Base-by-base conservation (phyloP, 2,888 invertebrate genomes). In the Macrophya annulata region DNA sequence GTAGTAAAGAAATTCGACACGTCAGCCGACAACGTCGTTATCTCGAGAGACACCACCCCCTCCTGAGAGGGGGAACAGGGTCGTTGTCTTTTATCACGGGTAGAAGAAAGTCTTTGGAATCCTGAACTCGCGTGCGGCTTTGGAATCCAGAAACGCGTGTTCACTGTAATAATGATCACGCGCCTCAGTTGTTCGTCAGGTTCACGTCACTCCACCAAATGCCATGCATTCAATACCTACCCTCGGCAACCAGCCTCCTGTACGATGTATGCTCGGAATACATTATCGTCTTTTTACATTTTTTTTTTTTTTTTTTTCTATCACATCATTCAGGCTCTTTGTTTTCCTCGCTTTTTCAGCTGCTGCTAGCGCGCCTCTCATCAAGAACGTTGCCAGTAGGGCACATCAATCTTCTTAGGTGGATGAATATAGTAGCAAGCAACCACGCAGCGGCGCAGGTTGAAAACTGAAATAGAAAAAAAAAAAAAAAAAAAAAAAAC, bases 181-280 rank as follows among this genome's bases (percentile, higher is more conserved):
- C 43, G 81, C 81, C 59, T 81, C 59, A n/a, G 59, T 81, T 43
- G 59, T 43, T 81, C 81, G 59, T 81, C 81, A 81, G 43, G 81
- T 62, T 43, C 25, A 31, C 81, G 81, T 62, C 81, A 81, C 62
- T 81, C 43, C 1, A 9, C 17, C 37, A 51, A 81, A 81, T 62
- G 81, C 59, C 81, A 81, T 81, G 62, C 81, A 81, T 81, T 62
- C 81, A 81, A 81, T 81, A 81, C 62, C 81, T 81, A 81, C 62
- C 81, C 62, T 81, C 81, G 15, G 37, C n/a, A 21, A 43, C 40
- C 40, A 81, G 31, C 59, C 62, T 43, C 62, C 21, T n/a, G n/a
- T n/a, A 6, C 81, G 62, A 62, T 43, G 62, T 81, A 81, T 81
- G 81, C 62, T 62, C 62, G 21, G 81, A 62, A 81, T 81, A 81